These are phyloP conservation scores for Ameiurus melas DNA, from an alignment of 2,113 vertebrate genomes.

Conservation along the genomic window DNA sequence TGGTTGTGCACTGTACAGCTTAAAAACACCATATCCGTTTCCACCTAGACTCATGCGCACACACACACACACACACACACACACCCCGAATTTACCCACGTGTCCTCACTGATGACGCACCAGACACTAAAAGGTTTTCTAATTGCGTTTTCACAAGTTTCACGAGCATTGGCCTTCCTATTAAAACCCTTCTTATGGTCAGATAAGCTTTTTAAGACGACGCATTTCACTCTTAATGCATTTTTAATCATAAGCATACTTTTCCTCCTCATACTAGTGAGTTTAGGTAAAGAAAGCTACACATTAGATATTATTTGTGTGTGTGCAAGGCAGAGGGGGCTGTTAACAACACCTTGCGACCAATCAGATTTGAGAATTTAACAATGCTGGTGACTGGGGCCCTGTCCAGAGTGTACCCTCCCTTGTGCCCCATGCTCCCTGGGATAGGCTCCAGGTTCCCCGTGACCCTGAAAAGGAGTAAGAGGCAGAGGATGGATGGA, in stretches of 20 bases:
- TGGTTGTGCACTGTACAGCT: neutral
- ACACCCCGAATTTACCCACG: neutral
- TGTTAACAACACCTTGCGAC: neutral
- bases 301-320: no score
- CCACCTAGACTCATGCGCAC: neutral
- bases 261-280: neutral
- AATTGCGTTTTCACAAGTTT: neutral
- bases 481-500: no score
- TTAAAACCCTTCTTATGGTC: neutral
- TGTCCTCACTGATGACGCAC: neutral
- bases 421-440: no score
- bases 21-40: neutral
- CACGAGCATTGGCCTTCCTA: neutral
- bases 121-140: neutral
- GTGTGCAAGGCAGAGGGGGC: neutral
- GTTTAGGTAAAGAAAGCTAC: no score
- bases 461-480: no score
- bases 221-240: neutral
- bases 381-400: neutral
- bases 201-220: neutral
- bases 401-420: no score
- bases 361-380: neutral
- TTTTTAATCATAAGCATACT: neutral
- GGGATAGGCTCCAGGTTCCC: no score
- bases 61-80: neutral